A percentile compares a stretch with the other conserved stretches of the same genome.
These are phyloP conservation scores for Triplophysa siluroides DNA, from an alignment of 2,113 vertebrate genomes.

Conservation along the genomic window DNA sequence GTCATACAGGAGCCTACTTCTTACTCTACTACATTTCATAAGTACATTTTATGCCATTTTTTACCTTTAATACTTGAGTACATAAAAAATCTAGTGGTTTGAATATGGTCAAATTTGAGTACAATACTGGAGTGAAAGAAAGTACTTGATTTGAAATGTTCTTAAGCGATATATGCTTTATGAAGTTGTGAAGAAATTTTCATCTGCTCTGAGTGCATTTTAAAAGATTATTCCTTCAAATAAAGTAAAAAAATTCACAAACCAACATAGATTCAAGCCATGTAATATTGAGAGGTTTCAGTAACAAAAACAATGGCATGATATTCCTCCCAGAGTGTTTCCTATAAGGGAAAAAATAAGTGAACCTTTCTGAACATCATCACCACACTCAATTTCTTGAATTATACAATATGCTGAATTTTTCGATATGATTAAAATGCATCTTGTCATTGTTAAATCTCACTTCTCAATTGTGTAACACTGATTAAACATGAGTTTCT, in stretches of 20 bases:
- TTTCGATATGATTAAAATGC: not conserved
- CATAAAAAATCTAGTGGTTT: too few relatives aligned
- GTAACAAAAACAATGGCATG: not conserved
- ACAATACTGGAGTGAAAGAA: too few relatives aligned
- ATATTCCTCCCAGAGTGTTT: not conserved
- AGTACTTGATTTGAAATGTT: too few relatives aligned
- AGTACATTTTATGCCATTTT: too few relatives aligned
- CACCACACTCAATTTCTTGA: not conserved
- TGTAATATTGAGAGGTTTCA: slow-evolving; percentile 5
- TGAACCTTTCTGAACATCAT: not conserved
- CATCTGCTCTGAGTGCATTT: not conserved
- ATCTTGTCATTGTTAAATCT: not conserved
- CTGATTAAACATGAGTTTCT: not conserved
- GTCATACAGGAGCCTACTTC: too few relatives aligned
- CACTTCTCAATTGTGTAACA: not conserved
- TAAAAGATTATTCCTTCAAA: not conserved
- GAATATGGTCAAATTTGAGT: too few relatives aligned
- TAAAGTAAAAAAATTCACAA: not conserved
- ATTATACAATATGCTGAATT: not conserved
- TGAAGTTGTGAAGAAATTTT: too few relatives aligned
- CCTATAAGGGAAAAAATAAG: not conserved
- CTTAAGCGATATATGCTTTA: too few relatives aligned
- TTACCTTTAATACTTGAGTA: too few relatives aligned
- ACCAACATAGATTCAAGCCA: not conserved
- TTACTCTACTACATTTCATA: too few relatives aligned